A percentile compares a stretch with the other conserved stretches of the same genome.
phyloP scores from a whole-genome alignment of 30 jellyfish, hydroid and myxozoan genomes.

The Hydractinia echinata region DNA sequence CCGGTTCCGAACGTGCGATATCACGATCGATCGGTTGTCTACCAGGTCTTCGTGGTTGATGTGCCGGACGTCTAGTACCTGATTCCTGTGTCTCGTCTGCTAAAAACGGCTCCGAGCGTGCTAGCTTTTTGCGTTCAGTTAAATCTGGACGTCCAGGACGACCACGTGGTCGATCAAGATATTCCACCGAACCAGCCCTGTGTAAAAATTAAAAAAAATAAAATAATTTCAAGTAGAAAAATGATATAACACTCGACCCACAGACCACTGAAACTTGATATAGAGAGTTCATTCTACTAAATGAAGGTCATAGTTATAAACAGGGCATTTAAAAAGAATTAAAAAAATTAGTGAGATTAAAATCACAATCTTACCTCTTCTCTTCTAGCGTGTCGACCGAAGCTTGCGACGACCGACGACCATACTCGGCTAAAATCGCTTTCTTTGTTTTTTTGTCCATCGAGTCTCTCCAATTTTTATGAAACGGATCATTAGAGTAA shows the following conservation, averaged over 20 bases:
- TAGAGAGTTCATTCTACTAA: no score
- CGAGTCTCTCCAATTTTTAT: constrained; percentile 82
- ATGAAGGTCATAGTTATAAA: no score
- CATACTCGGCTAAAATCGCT: constrained; percentile 75
- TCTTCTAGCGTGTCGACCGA: constrained; percentile 55
- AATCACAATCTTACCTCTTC: constrained; percentile 2
- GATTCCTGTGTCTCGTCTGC: constrained; percentile 45
- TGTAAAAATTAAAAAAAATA: not conserved
- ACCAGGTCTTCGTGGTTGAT: constrained; percentile 67
- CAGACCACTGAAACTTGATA: no score
- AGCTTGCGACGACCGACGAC: constrained; percentile 36
- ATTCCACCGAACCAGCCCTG: constrained; percentile 81
- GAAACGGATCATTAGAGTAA: constrained; percentile 90
- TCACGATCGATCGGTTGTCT: constrained; percentile 57
- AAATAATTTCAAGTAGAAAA: not conserved
- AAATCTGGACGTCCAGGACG: constrained; percentile 79
- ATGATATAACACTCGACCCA: not conserved
- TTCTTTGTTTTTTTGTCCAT: constrained; percentile 87
- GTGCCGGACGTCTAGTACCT: constrained; percentile 21
- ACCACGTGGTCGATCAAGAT: constrained; percentile 69
- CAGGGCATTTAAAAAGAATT: no score
- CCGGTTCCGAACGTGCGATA: constrained; percentile 91
- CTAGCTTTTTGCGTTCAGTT: constrained; percentile 70
- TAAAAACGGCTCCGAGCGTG: constrained; percentile 90
- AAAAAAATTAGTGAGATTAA: no score